Base-by-base conservation (phyloP, 1,140 invertebrate genomes). In the Theocolax elegans region DNA sequence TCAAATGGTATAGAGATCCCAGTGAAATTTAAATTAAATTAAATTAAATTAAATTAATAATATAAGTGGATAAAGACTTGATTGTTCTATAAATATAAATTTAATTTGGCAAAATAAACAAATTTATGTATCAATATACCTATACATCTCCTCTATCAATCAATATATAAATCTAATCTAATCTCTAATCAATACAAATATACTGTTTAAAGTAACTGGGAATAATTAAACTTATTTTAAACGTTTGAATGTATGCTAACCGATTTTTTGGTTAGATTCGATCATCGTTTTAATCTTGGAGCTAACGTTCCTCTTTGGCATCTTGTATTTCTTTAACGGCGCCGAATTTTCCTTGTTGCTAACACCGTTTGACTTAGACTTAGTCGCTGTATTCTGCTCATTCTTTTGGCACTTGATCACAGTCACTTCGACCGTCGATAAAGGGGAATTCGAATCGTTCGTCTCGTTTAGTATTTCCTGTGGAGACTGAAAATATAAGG, bases 211-310 rank as follows among this genome's bases (percentile, higher is more conserved):
- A n/a, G n/a, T n/a, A n/a, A n/a, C n/a, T n/a, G n/a, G n/a, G n/a
- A n/a, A n/a, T n/a, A n/a, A n/a, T n/a, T n/a, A n/a, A 4, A 35
- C 31, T 35, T 35, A 10, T 35, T 35, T 35, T 6, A 6, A 35
- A 35, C 31, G 31, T 35, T 35, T 35, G n/a, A n/a, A n/a, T n/a
- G 10, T 35, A 40, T 42, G 10, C 66, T 68, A 38, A 68, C 66
- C 66, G 21, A 68, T 35, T 27, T 81, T 89, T 75, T 78, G 81
- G 59, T 81, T 87, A 62, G 81, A 83, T 31, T 90, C 85, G 53
- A 92, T 85, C 89, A 92, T 91, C 3, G 89, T 89, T 79, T 92
- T 93, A 40, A 93, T 88, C 79, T 93, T 93, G 46, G 91, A 92
- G 23, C 88, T 88, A 15, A 92, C 91, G 74, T 92, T 91, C 66